phyloP scores from a whole-genome alignment of 2,888 invertebrate genomes.

The Anoplius nigerrimus region DNA sequence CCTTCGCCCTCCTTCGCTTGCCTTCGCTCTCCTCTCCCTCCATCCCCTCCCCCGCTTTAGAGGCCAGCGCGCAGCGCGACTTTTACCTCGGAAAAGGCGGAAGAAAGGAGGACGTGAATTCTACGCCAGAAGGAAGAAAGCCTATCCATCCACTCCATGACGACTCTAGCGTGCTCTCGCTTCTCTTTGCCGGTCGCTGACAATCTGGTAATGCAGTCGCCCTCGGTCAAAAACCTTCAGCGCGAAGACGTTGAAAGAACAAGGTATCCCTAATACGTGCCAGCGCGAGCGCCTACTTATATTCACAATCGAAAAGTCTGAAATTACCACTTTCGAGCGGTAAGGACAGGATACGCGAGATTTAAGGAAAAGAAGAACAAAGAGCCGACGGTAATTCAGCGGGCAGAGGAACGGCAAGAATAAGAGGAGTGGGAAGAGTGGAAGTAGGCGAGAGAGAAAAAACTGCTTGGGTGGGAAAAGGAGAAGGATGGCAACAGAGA shows the following conservation, averaged over 20 bases:
- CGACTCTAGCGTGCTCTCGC: conserved; percentile 27
- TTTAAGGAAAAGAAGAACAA: neutral
- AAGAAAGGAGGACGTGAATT: neutral
- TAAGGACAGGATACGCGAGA: neutral
- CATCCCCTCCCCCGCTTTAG: neutral
- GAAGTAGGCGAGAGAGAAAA: conserved; percentile 13
- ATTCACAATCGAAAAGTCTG: neutral
- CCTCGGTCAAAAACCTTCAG: neutral
- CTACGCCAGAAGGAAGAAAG: conserved; percentile 13
- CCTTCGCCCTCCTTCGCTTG: too few species aligned
- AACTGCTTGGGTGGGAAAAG: neutral
- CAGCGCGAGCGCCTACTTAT: neutral
- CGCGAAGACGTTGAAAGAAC: neutral
- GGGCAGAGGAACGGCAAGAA: neutral
- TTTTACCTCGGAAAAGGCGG: neutral
- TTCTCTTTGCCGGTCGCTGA: conserved; percentile 17
- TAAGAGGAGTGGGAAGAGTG: neutral
- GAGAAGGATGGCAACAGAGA: neutral
- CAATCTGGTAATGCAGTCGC: conserved; percentile 35
- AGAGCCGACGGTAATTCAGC: neutral
- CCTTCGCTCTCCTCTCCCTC: too few species aligned
- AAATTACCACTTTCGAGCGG: conserved; percentile 2
- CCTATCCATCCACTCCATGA: conserved; percentile 18
- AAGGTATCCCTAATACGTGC: too few species aligned
- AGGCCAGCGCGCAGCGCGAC: too few species aligned